Evolutionary conservation across 2,797 vertebrate species (phyloP).

Genomic region (Eulemur coronatus): DNA sequence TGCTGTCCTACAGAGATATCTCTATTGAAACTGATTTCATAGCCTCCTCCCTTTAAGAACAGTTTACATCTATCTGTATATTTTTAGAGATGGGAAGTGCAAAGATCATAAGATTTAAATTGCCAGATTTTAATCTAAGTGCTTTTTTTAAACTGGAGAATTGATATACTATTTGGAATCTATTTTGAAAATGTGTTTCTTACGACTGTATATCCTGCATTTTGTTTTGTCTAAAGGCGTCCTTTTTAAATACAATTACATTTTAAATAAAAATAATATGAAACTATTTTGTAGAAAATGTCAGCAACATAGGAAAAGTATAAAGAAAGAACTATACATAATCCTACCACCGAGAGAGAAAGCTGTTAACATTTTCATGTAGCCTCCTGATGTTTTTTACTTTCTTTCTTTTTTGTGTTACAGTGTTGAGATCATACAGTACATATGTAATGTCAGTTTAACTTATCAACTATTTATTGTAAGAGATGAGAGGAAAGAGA

Average conservation of each 20-base stretch:
- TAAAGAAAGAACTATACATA: background rate
- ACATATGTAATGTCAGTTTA: background rate
- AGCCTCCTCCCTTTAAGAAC: background rate
- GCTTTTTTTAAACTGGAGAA: background rate
- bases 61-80: background rate
- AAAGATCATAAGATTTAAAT: background rate
- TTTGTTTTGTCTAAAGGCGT: background rate
- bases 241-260: background rate
- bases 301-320: background rate
- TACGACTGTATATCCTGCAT: background rate
- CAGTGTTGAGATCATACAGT: background rate
- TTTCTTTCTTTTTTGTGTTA: background rate
- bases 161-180: background rate
- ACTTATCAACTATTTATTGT: background rate
- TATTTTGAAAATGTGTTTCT: background rate
- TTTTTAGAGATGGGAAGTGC: background rate
- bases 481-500: background rate
- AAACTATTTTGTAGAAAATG: background rate
- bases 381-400: background rate
- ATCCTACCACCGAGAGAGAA: background rate
- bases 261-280: conserved; percentile 11
- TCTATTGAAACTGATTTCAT: background rate
- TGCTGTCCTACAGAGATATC: background rate
- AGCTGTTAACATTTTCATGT: background rate
- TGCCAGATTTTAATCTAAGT: background rate